Evolutionary conservation across 2,113 vertebrate species (phyloP).

Genomic region (Rhea pennata): DNA sequence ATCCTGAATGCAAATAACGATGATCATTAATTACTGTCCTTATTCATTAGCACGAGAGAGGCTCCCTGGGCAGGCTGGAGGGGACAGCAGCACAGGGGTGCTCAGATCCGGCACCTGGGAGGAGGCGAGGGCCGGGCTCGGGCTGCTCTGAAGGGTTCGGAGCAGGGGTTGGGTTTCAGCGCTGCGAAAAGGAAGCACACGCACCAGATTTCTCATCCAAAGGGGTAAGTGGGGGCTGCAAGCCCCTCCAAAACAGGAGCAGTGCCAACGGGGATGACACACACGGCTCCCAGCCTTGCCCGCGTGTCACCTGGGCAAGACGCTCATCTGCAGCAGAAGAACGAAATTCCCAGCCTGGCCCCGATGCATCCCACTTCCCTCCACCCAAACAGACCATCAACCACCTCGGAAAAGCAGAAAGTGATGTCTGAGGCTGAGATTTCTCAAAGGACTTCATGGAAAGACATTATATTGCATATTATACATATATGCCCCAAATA

Average conservation of each 20-base stretch:
- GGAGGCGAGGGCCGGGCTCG: too few relatives aligned
- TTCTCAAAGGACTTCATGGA: background rate
- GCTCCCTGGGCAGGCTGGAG: slow-evolving; percentile 21
- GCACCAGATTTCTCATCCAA: too few relatives aligned
- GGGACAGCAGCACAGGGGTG: background rate
- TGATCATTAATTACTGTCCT: slow-evolving; percentile 50
- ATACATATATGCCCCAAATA: background rate
- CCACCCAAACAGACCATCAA: background rate
- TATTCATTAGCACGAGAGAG: slow-evolving; percentile 35
- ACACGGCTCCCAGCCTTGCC: background rate
- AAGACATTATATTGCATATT: too few relatives aligned
- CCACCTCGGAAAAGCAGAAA: background rate
- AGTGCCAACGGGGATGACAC: background rate
- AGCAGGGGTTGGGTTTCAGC: rapidly evolving
- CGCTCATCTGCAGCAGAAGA: rapidly evolving
- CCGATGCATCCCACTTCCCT: background rate
- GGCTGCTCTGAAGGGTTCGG: background rate
- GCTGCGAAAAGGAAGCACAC: background rate
- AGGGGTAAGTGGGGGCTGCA: too few relatives aligned
- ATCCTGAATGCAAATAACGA: slow-evolving; percentile 9
- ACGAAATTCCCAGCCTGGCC: background rate
- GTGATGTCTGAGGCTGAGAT: background rate
- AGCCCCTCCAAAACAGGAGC: rapidly evolving
- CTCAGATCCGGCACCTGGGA: background rate
- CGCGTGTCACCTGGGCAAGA: background rate